A percentile compares a stretch with the other conserved stretches of the same genome.
Evolutionary conservation across 2,113 vertebrate species (phyloP).

Genomic region (Myotis yumanensis): DNA sequence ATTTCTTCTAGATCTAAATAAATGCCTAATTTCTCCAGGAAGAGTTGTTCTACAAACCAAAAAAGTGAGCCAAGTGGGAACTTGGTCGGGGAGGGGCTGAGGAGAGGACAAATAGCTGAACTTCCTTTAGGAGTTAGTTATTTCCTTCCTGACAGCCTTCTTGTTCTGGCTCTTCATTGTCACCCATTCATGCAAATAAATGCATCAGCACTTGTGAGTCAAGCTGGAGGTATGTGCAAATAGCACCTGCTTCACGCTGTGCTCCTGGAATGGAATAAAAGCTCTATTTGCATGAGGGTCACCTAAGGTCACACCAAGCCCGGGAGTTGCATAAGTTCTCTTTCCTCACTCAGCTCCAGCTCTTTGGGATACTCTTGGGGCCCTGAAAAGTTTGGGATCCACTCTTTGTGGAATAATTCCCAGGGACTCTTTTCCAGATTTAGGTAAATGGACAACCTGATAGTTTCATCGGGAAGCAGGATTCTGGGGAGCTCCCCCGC

Average conservation of each 20-base stretch:
- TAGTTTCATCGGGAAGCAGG: background rate
- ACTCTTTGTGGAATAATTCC: background rate
- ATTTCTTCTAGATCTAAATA: background rate
- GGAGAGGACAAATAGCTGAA: background rate
- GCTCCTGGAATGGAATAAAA: fast-evolving
- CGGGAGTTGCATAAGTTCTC: background rate
- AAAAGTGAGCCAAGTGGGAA: background rate
- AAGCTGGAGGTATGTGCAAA: background rate
- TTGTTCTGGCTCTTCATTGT: background rate
- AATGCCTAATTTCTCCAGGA: background rate
- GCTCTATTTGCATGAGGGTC: fast-evolving
- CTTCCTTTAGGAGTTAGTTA: background rate
- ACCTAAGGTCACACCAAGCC: fast-evolving
- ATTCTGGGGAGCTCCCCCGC: fast-evolving
- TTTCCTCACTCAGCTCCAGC: background rate
- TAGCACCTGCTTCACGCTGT: background rate
- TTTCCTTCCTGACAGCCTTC: slow-evolving; percentile 42
- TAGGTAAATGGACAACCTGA: background rate
- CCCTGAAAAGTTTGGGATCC: background rate
- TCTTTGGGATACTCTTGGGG: background rate
- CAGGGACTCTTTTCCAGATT: background rate
- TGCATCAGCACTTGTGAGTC: background rate
- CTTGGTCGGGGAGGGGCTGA: background rate
- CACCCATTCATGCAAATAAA: slow-evolving; percentile 6
- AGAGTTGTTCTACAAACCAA: background rate